These are phyloP conservation scores for Tinea trinotella DNA, from an alignment of 2,888 invertebrate genomes.

Conservation along the genomic window DNA sequence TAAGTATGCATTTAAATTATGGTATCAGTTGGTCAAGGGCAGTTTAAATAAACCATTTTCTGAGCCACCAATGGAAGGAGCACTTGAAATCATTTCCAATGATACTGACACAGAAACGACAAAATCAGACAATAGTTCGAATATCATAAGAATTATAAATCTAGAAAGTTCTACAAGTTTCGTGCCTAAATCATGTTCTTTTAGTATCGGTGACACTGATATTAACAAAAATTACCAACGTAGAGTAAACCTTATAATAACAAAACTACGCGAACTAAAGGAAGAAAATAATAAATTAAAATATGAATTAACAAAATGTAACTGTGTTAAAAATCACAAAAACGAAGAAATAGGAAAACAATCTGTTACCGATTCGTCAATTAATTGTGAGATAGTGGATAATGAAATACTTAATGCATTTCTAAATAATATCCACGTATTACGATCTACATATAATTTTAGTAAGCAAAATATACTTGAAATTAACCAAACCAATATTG, in stretches of 20 bases:
- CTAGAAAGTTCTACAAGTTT: neutral
- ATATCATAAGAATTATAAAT: too few species aligned
- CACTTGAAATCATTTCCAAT: neutral
- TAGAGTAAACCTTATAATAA: conserved; percentile 46
- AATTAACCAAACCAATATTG: neutral
- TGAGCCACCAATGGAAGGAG: conserved; percentile 34
- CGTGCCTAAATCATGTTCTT: neutral
- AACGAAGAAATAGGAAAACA: neutral
- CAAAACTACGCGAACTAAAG: conserved; percentile 54
- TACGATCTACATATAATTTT: neutral
- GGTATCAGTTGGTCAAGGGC: conserved; percentile 53
- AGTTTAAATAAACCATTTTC: conserved; percentile 45
- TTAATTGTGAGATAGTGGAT: neutral
- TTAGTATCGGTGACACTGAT: neutral
- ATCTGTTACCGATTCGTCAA: neutral
- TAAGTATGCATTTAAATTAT: conserved; percentile 49
- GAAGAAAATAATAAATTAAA: conserved; percentile 45
- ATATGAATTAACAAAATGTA: conserved; percentile 33
- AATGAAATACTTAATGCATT: neutral
- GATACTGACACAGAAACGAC: neutral
- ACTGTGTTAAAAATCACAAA: too few species aligned
- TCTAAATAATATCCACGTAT: neutral
- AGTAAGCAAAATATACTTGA: neutral
- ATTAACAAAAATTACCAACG: conserved; percentile 29
- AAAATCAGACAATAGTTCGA: too few species aligned